These are phyloP conservation scores for Hyperoplus lanceolatus DNA, from an alignment of 2,797 vertebrate species.

Conservation along the genomic window DNA sequence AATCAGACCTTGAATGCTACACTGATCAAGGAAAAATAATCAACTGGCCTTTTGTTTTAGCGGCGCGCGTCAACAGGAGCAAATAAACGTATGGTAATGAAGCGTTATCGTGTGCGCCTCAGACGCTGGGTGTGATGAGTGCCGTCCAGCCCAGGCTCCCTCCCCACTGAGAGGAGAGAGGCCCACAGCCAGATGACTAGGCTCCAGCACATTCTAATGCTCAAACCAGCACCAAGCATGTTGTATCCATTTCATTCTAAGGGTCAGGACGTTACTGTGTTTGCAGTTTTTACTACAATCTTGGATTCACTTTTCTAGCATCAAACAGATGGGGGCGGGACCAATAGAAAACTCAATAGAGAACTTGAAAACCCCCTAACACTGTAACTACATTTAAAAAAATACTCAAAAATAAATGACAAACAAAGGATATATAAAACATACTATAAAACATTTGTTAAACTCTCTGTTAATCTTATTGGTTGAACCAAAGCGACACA, in stretches of 20 bases:
- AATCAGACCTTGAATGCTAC: slow-evolving; percentile 79
- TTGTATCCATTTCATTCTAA: not conserved
- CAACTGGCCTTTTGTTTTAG: slow-evolving; percentile 86
- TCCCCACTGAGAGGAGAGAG: slow-evolving; percentile 46
- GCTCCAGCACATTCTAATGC: slow-evolving; percentile 72
- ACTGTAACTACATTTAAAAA: too few relatives aligned
- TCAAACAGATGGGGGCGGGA: not conserved
- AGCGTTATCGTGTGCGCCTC: slow-evolving; percentile 84
- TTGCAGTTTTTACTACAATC: not conserved
- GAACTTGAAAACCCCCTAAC: too few relatives aligned
- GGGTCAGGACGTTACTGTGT: not conserved
- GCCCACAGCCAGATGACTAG: slow-evolving; percentile 69
- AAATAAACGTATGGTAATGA: slow-evolving; percentile 88
- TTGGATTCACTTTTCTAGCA: not conserved
- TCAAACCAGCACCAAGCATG: not conserved
- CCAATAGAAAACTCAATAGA: too few relatives aligned
- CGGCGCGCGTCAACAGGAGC: slow-evolving; percentile 71
- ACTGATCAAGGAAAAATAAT: slow-evolving; percentile 86
- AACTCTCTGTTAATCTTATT: too few relatives aligned
- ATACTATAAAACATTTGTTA: too few relatives aligned
- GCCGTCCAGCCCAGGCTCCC: slow-evolving; percentile 65
- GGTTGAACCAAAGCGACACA: too few relatives aligned
- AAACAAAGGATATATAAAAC: too few relatives aligned
- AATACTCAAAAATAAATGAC: too few relatives aligned
- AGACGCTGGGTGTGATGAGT: slow-evolving; percentile 80